Evolutionary conservation across 1,140 invertebrate species (phyloP).

Genomic region (Paraescarpia echinospica): DNA sequence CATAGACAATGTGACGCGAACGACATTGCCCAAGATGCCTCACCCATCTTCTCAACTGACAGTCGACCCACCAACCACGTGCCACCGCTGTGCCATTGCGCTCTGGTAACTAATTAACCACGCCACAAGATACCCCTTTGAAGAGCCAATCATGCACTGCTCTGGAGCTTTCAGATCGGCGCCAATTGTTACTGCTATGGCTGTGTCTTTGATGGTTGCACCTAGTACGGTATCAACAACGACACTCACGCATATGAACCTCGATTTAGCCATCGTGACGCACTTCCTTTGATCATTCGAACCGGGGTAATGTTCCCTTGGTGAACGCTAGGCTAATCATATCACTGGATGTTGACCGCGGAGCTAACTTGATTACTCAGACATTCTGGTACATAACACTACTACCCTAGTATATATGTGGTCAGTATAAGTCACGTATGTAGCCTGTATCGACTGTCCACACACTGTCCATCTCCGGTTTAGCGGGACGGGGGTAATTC

Average conservation of each 20-base stretch:
- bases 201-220: neutral
- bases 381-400: neutral
- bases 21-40: too few relatives aligned
- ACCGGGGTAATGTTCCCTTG: neutral
- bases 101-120: neutral
- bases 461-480: too few relatives aligned
- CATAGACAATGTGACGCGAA: too few relatives aligned
- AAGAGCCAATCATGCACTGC: neutral
- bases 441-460: neutral
- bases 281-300: neutral
- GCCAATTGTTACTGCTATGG: neutral
- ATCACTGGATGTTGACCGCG: neutral
- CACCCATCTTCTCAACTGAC: too few relatives aligned
- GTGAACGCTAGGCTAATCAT: neutral
- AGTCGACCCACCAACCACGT: too few relatives aligned
- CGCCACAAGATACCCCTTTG: neutral
- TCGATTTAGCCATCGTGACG: neutral
- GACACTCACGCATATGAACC: neutral
- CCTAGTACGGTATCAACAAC: neutral
- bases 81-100: too few relatives aligned
- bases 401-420: neutral
- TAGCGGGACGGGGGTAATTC: too few relatives aligned
- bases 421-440: neutral
- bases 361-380: neutral
- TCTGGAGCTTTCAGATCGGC: neutral